phyloP scores from a whole-genome alignment of 1,140 invertebrate species.

The Zaprionus africanus region DNA sequence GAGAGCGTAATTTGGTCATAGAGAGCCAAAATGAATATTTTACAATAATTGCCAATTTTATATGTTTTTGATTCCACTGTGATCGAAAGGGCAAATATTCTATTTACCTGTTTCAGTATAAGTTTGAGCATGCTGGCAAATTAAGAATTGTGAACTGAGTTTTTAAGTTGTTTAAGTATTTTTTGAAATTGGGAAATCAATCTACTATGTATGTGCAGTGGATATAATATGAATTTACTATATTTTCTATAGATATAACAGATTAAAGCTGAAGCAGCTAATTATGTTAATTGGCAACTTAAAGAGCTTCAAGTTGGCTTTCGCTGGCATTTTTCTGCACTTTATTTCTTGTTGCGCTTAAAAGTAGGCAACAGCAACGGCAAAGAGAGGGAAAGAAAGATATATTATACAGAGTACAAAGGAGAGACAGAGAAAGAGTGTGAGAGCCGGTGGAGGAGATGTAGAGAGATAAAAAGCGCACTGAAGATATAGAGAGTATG shows the following conservation, averaged over 20 bases:
- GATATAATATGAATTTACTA: too few species aligned
- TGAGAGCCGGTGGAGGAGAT: background rate
- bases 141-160: too few species aligned
- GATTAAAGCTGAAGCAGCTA: constrained; percentile 3
- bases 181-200: too few species aligned
- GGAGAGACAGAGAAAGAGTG: background rate
- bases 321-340: constrained; percentile 20
- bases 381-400: too few species aligned
- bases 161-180: too few species aligned
- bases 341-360: constrained; percentile 12
- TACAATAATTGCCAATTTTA: constrained; percentile 28
- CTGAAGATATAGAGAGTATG: background rate
- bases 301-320: constrained; percentile 2
- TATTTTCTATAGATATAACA: background rate
- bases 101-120: background rate
- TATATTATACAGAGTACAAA: too few species aligned
- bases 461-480: too few species aligned
- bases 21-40: constrained; percentile 35
- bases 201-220: too few species aligned
- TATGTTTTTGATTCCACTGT: constrained; percentile 1
- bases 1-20: constrained; percentile 41
- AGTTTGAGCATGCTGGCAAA: background rate
- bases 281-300: constrained; percentile 8
- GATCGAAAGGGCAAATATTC: background rate
- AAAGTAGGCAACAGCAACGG: constrained; percentile 27